Conservation (phyloP, 2,888 invertebrate genomes). For the Eilema caniola region DNA sequence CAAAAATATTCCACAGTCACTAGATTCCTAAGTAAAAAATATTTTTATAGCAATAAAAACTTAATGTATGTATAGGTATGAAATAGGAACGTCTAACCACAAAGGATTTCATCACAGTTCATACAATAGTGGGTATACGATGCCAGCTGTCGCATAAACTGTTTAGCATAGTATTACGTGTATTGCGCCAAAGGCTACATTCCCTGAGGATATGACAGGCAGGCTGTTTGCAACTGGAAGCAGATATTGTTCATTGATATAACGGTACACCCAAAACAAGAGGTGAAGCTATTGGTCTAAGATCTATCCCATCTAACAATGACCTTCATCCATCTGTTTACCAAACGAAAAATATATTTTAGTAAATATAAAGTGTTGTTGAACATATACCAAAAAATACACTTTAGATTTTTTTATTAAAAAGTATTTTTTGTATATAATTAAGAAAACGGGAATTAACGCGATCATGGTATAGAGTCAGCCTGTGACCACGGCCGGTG, state of each 20-base stretch:
- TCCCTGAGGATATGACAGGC: not conserved
- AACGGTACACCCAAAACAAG: not conserved
- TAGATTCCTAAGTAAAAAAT: no score
- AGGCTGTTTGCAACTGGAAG: constrained; percentile 7
- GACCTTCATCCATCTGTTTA: no score
- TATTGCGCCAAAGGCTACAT: not conserved
- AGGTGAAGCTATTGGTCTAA: not conserved
- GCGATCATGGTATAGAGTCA: no score
- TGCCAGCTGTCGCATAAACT: not conserved
- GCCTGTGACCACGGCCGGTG: no score
- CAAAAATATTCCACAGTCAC: no score
- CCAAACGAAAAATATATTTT: no score
- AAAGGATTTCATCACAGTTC: not conserved
- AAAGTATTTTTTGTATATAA: no score
- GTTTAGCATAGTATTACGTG: constrained; percentile 27
- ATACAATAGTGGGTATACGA: not conserved
- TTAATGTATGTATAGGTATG: not conserved
- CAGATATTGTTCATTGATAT: not conserved
- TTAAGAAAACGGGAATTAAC: no score
- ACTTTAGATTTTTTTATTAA: no score
- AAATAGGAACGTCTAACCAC: not conserved
- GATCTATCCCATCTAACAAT: no score
- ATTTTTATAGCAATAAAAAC: not conserved
- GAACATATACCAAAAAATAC: no score
- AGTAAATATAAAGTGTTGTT: no score